Evolutionary conservation across 1,140 invertebrate species (phyloP).

Genomic region (Callitettix versicolor): DNA sequence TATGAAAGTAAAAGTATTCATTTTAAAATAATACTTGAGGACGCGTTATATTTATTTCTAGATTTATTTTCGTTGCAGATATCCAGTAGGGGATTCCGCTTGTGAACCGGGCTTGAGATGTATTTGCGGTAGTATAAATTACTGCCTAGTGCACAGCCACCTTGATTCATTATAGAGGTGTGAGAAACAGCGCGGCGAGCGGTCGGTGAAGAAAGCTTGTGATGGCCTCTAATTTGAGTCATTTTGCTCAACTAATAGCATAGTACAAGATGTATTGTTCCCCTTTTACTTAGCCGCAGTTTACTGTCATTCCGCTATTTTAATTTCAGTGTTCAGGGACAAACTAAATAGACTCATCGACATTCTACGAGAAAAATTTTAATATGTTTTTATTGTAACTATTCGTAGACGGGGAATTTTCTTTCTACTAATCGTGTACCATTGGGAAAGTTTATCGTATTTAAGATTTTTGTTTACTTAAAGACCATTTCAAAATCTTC

Average conservation of each 20-base stretch:
- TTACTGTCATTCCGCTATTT: not conserved
- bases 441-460: too few species aligned
- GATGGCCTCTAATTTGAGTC: slow-evolving; percentile 11
- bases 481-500: too few species aligned
- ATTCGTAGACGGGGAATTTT: too few species aligned
- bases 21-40: too few species aligned
- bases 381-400: too few species aligned
- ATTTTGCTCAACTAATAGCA: slow-evolving; percentile 5
- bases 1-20: too few species aligned
- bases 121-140: slow-evolving; percentile 13
- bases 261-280: not conserved
- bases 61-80: too few species aligned
- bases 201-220: slow-evolving; percentile 4
- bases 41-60: too few species aligned
- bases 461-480: too few species aligned
- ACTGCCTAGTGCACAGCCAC: not conserved
- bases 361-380: too few species aligned
- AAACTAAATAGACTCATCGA: not conserved
- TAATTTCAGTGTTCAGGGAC: not conserved
- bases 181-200: slow-evolving; percentile 6
- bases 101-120: slow-evolving; percentile 3
- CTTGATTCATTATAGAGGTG: slow-evolving; percentile 12
- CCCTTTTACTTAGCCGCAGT: not conserved
- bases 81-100: too few species aligned
- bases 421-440: too few species aligned